A percentile compares a stretch with the other conserved stretches of the same genome.
These are phyloP conservation scores for Nymphalis urticae DNA, from an alignment of 2,888 invertebrate species.

Conservation along the genomic window DNA sequence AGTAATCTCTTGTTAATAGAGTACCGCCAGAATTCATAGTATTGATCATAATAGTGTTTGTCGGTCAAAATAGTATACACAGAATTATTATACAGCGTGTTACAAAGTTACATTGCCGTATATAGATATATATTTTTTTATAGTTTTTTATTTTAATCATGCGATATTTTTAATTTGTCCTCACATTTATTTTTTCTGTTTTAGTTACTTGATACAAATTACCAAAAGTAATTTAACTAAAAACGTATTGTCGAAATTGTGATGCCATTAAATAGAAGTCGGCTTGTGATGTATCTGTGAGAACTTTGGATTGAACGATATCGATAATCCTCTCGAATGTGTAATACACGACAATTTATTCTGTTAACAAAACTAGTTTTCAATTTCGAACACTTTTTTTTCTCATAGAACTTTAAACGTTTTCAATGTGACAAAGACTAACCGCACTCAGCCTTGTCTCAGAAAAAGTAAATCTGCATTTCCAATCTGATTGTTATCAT, in stretches of 20 bases:
- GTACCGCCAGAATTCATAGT: conserved; percentile 43
- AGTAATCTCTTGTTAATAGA: conserved; percentile 57
- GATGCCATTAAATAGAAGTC: conserved; percentile 1
- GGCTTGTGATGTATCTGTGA: conserved; percentile 44
- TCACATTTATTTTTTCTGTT: too few species aligned
- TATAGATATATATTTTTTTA: too few species aligned
- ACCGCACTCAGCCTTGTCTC: conserved; percentile 44
- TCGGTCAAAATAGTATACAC: conserved; percentile 6
- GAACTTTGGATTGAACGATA: conserved; percentile 52
- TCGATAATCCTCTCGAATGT: conserved; percentile 54
- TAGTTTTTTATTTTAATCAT: too few species aligned
- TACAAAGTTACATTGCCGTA: not conserved
- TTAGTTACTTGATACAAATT: too few species aligned
- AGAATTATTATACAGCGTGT: conserved; percentile 2
- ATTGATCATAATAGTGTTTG: conserved; percentile 14
- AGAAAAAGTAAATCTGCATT: conserved; percentile 64
- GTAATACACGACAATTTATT: conserved; percentile 10
- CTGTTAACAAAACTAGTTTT: conserved; percentile 26
- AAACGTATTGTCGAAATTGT: not conserved
- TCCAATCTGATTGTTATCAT: conserved; percentile 74
- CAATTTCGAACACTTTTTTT: conserved; percentile 12
- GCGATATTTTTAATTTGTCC: too few species aligned
- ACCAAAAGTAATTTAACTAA: not conserved
- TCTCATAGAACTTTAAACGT: conserved; percentile 17
- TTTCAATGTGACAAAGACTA: conserved; percentile 37